Conservation (phyloP, 1,140 invertebrate species). For the Thaumatotibia leucotreta region DNA sequence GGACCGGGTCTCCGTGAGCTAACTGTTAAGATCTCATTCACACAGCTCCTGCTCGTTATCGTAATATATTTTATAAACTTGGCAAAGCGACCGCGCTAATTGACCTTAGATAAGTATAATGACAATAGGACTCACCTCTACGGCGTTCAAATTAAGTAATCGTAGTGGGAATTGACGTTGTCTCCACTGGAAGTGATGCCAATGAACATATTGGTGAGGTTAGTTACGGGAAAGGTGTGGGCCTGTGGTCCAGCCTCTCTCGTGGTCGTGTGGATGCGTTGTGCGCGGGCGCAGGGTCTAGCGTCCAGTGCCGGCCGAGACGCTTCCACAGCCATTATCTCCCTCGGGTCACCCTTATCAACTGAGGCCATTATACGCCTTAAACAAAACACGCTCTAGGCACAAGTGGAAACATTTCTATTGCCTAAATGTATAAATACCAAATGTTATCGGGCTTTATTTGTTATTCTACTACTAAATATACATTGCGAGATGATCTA, state of each 20-base stretch:
- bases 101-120: conserved; percentile 39
- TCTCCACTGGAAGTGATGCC: conserved; percentile 64
- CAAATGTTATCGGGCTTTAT: neutral
- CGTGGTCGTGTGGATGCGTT: conserved; percentile 24
- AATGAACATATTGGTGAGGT: conserved; percentile 67
- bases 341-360: conserved; percentile 51
- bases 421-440: neutral
- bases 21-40: neutral
- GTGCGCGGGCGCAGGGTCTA: conserved; percentile 20
- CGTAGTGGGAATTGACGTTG: conserved; percentile 71
- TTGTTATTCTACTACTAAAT: neutral
- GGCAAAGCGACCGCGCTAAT: neutral
- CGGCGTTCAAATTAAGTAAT: conserved; percentile 66
- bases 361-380: conserved; percentile 44
- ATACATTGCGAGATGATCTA: neutral
- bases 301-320: conserved; percentile 25
- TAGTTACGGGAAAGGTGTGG: conserved; percentile 10
- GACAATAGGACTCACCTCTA: conserved; percentile 34
- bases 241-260: conserved; percentile 30
- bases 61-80: conserved; percentile 18
- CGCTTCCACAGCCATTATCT: conserved; percentile 47
- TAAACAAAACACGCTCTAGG: conserved; percentile 35
- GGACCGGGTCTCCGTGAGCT: neutral
- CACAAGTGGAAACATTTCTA: conserved; percentile 9
- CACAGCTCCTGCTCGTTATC: neutral